Conservation (phyloP, 30 jellyfish, hydroid and myxozoan species). For the Phacellophora camtschatica region DNA sequence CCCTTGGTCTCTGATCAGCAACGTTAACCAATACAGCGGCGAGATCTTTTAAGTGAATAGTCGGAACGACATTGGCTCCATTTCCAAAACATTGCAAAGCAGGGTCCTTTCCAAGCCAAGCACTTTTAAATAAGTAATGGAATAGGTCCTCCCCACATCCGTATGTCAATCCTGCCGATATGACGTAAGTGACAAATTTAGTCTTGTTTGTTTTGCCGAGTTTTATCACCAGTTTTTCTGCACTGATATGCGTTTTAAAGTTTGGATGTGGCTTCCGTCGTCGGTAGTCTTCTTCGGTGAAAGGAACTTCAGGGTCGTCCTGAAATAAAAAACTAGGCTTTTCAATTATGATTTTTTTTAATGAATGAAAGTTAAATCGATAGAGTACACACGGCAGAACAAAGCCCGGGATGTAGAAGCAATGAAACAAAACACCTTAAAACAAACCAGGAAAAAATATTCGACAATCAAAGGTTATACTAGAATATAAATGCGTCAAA, state of each 20-base stretch:
- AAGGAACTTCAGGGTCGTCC: slow-evolving; percentile 98
- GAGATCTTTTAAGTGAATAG: slow-evolving; percentile 83
- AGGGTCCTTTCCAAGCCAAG: slow-evolving; percentile 90
- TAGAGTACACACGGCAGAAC: too few relatives aligned
- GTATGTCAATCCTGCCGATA: slow-evolving; percentile 88
- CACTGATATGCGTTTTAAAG: slow-evolving; percentile 84
- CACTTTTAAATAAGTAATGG: slow-evolving; percentile 83
- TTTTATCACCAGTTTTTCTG: slow-evolving; percentile 85
- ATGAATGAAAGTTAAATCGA: too few relatives aligned
- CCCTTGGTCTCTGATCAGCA: slow-evolving; percentile 86
- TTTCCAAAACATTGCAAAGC: slow-evolving; percentile 78
- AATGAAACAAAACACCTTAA: too few relatives aligned
- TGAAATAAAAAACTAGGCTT: neutral
- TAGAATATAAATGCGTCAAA: too few relatives aligned
- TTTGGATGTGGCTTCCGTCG: slow-evolving; percentile 94
- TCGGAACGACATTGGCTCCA: slow-evolving; percentile 84
- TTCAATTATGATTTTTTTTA: too few relatives aligned
- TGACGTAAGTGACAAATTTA: slow-evolving; percentile 79
- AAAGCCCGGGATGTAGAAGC: too few relatives aligned
- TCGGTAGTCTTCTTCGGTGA: slow-evolving; percentile 94
- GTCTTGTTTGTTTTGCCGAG: slow-evolving; percentile 89
- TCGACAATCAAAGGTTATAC: too few relatives aligned
- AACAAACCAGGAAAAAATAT: too few relatives aligned
- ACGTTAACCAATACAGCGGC: slow-evolving; percentile 76
- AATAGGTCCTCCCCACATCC: slow-evolving; percentile 93